Evolutionary conservation across 2,797 vertebrate species (phyloP).

Genomic region (Babyrousa celebensis): DNA sequence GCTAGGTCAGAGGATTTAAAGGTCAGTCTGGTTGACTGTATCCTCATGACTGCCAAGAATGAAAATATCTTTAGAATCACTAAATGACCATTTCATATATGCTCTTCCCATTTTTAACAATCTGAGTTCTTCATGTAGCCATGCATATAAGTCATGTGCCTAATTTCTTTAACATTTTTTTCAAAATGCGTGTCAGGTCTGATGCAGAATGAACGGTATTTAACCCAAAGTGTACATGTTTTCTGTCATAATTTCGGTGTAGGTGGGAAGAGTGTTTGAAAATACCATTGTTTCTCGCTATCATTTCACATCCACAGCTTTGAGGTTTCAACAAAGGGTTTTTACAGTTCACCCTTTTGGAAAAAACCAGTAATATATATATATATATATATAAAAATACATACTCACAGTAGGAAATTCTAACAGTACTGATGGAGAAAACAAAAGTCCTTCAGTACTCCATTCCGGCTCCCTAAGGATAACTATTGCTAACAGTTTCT

Average conservation of each 20-base stretch:
- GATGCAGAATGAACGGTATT: not conserved
- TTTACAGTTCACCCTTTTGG: slow-evolving; percentile 58
- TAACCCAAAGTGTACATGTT: not conserved
- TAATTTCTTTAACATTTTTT: slow-evolving; percentile 3
- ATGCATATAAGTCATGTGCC: not conserved
- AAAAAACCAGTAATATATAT: too few species aligned
- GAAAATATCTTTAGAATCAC: slow-evolving; percentile 21
- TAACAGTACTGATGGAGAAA: slow-evolving; percentile 57
- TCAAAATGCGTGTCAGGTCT: not conserved
- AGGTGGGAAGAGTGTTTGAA: not conserved
- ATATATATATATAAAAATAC: not conserved
- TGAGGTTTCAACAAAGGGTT: slow-evolving; percentile 26
- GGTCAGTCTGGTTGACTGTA: not conserved
- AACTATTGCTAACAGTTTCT: slow-evolving; percentile 40
- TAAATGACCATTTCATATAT: not conserved
- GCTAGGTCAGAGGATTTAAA: slow-evolving; percentile 39
- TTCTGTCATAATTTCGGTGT: slow-evolving; percentile 5
- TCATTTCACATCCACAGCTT: slow-evolving; percentile 23
- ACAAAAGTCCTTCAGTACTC: slow-evolving; percentile 28
- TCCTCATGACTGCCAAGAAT: not conserved
- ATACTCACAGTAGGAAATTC: slow-evolving; percentile 1
- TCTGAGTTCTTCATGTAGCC: not conserved
- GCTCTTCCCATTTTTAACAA: not conserved
- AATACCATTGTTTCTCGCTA: not conserved
- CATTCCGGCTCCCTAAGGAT: not conserved